These are phyloP conservation scores for Bombus soroeensis DNA, from an alignment of 1,140 invertebrate species.

Conservation along the genomic window DNA sequence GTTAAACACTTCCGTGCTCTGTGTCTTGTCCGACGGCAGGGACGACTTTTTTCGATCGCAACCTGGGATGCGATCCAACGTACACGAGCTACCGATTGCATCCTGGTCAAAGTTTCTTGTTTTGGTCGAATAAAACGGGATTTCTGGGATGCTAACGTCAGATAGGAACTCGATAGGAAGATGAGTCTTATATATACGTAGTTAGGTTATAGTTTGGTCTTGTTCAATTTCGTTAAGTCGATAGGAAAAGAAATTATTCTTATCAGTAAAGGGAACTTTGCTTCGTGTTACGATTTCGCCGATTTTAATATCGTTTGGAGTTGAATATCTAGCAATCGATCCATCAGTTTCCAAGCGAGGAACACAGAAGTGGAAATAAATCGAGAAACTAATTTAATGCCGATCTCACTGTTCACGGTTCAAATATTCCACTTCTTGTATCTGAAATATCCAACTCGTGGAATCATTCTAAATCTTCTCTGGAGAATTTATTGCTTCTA, in stretches of 20 bases:
- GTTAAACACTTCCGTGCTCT: conserved; percentile 73
- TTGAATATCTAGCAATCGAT: not conserved
- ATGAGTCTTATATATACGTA: not conserved
- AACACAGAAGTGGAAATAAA: not conserved
- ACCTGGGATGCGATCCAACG: not conserved
- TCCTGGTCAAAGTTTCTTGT: conserved; percentile 12
- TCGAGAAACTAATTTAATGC: not conserved
- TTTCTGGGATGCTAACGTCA: not conserved
- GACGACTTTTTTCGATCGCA: conserved; percentile 19
- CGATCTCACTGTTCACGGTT: not conserved
- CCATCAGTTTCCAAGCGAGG: not conserved
- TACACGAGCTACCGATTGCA: conserved; percentile 16
- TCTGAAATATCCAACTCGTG: not conserved
- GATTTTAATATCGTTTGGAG: too few relatives aligned
- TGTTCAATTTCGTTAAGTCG: not conserved
- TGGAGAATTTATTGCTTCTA: conserved; percentile 19
- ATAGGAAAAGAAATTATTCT: too few relatives aligned
- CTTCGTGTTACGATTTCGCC: too few relatives aligned
- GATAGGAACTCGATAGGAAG: not conserved
- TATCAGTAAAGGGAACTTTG: not conserved
- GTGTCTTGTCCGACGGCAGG: conserved; percentile 9
- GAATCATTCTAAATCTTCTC: conserved; percentile 19
- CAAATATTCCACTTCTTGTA: not conserved
- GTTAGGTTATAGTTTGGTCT: not conserved
- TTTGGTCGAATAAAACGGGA: not conserved